Evolutionary conservation across 64 coral and sea anemone genomes (phyloP).

Genomic region (Porites australiensis): DNA sequence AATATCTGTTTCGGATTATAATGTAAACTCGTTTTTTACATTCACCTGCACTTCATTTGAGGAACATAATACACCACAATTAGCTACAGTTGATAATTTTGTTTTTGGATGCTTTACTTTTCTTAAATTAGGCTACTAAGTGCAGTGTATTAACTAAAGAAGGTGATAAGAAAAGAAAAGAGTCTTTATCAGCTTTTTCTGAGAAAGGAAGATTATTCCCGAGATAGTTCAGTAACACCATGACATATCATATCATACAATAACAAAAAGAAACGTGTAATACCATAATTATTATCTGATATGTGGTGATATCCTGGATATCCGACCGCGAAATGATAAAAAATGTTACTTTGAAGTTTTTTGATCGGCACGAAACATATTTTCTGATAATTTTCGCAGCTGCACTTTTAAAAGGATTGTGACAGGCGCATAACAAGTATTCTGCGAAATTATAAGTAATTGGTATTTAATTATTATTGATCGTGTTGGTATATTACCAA

Average conservation of each 20-base stretch:
- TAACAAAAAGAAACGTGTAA: not conserved
- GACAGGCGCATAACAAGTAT: not conserved
- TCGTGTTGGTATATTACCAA: not conserved
- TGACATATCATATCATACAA: not conserved
- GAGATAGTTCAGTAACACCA: not conserved
- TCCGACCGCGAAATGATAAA: not conserved
- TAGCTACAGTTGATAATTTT: not conserved
- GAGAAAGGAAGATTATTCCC: not conserved
- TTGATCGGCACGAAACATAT: not conserved
- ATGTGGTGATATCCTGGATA: slow-evolving; percentile 21
- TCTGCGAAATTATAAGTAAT: not conserved
- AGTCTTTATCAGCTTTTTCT: not conserved
- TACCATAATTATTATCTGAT: slow-evolving; percentile 45
- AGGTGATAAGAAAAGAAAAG: not conserved
- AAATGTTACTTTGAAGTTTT: not conserved
- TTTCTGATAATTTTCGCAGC: not conserved
- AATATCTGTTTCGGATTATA: not conserved
- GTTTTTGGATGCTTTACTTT: not conserved
- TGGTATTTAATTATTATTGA: not conserved
- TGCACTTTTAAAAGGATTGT: not conserved
- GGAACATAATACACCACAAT: not conserved
- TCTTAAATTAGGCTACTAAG: not conserved
- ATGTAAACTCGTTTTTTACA: too few species aligned
- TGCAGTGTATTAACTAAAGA: not conserved
- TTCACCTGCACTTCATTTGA: not conserved